A percentile compares a stretch with the other conserved stretches of the same genome.
Evolutionary conservation across 1,140 invertebrate species (phyloP).

Genomic region (Heliconius himera): DNA sequence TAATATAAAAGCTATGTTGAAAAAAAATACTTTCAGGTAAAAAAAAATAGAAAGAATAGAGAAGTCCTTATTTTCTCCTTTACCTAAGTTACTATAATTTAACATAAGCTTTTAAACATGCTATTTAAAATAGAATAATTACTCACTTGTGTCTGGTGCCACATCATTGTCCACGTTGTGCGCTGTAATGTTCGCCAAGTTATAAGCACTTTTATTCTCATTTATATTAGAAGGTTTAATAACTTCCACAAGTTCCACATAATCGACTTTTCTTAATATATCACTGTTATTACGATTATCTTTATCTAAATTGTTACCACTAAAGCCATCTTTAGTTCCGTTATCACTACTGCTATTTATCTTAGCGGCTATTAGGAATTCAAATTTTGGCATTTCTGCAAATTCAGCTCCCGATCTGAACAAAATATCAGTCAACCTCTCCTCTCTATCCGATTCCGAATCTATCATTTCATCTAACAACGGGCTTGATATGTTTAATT

Average conservation of each 20-base stretch:
- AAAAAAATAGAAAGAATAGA: background rate
- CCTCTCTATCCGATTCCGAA: constrained; percentile 72
- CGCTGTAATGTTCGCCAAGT: constrained; percentile 65
- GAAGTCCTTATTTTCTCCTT: background rate
- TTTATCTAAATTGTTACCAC: constrained; percentile 57
- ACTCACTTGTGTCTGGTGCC: constrained; percentile 78
- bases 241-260: constrained; percentile 74
- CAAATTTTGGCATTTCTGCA: constrained; percentile 58
- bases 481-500: constrained; percentile 73
- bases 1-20: too few relatives aligned
- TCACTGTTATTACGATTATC: constrained; percentile 63
- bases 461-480: constrained; percentile 72
- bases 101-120: background rate
- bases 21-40: background rate
- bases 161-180: constrained; percentile 76
- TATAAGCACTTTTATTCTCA: constrained; percentile 72
- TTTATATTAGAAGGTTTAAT: constrained; percentile 49
- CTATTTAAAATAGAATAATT: constrained; percentile 14
- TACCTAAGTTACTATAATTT: background rate
- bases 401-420: constrained; percentile 65
- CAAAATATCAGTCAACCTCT: constrained; percentile 69
- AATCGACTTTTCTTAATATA: constrained; percentile 66
- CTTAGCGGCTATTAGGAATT: constrained; percentile 67
- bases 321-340: constrained; percentile 44
- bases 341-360: constrained; percentile 59